Conservation (phyloP, 2,797 vertebrate genomes). For the Odontamblyopus rebecca region DNA sequence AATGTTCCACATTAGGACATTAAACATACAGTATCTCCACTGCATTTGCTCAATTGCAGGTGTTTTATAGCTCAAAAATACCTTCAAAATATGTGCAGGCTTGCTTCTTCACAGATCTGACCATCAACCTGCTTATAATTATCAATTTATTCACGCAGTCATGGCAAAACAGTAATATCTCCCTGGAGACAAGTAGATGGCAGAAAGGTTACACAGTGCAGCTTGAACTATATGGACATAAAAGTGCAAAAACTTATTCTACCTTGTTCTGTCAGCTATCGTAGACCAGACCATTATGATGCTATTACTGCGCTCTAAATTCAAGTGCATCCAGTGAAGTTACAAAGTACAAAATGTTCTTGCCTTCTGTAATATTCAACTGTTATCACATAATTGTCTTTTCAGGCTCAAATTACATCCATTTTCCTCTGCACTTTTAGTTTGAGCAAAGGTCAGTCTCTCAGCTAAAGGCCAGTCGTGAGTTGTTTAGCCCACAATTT, state of each 20-base stretch:
- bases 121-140: too few species aligned
- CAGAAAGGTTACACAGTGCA: too few species aligned
- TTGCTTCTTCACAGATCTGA: too few species aligned
- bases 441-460: conserved; percentile 35
- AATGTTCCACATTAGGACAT: too few species aligned
- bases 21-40: too few species aligned
- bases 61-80: too few species aligned
- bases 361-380: not conserved
- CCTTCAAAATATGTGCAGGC: too few species aligned
- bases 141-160: too few species aligned
- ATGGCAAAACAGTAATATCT: too few species aligned
- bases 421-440: conserved; percentile 6
- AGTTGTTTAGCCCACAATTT: conserved; percentile 35
- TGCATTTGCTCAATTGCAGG: too few species aligned
- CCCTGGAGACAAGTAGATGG: too few species aligned
- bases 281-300: not conserved
- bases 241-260: not conserved
- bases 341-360: not conserved
- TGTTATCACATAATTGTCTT: not conserved
- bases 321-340: not conserved
- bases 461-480: conserved; percentile 29
- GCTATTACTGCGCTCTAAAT: not conserved
- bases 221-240: not conserved
- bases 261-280: not conserved
- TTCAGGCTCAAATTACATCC: conserved; percentile 1